These are phyloP conservation scores for Cebidichthys violaceus DNA, from an alignment of 2,113 vertebrate genomes.

Conservation along the genomic window DNA sequence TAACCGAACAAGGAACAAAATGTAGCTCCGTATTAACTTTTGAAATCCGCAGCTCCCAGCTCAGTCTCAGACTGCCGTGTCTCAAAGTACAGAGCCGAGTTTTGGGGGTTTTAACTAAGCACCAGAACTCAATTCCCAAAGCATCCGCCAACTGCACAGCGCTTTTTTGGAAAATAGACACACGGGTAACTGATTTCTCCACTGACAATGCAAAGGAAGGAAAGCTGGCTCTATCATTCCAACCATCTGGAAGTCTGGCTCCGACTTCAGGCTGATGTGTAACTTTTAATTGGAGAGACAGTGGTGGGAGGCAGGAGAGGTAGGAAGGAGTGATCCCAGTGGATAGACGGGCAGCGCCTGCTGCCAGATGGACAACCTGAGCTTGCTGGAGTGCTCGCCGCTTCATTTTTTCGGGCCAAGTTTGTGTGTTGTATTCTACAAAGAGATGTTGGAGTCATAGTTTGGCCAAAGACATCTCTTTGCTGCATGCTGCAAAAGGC, in stretches of 20 bases:
- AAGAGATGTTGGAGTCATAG: conserved; percentile 18
- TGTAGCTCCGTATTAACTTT: conserved; percentile 31
- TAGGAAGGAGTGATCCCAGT: conserved; percentile 71
- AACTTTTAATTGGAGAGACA: conserved; percentile 84
- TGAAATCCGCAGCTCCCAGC: conserved; percentile 45
- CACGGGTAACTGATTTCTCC: conserved; percentile 76
- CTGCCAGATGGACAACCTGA: conserved; percentile 78
- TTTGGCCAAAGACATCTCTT: conserved; percentile 29
- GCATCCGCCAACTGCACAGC: conserved; percentile 67
- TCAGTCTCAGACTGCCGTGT: conserved; percentile 49
- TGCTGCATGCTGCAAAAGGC: no score
- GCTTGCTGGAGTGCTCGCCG: conserved; percentile 58
- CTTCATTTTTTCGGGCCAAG: conserved; percentile 50
- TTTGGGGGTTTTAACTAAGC: conserved; percentile 67
- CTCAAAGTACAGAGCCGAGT: conserved; percentile 63
- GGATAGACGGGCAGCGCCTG: conserved; percentile 63
- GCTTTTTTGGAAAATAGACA: conserved; percentile 71
- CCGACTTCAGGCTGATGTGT: conserved; percentile 75
- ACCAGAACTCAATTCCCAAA: conserved; percentile 71
- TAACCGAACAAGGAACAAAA: conserved; percentile 32
- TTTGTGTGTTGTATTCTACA: conserved; percentile 26
- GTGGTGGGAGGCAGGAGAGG: conserved; percentile 71
- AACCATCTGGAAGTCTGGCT: conserved; percentile 81
- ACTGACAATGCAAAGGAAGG: conserved; percentile 73
- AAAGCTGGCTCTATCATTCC: conserved; percentile 76